A percentile compares a stretch with the other conserved stretches of the same genome.
Evolutionary conservation across 2,797 vertebrate genomes (phyloP).

Genomic region (Apogon talboti): DNA sequence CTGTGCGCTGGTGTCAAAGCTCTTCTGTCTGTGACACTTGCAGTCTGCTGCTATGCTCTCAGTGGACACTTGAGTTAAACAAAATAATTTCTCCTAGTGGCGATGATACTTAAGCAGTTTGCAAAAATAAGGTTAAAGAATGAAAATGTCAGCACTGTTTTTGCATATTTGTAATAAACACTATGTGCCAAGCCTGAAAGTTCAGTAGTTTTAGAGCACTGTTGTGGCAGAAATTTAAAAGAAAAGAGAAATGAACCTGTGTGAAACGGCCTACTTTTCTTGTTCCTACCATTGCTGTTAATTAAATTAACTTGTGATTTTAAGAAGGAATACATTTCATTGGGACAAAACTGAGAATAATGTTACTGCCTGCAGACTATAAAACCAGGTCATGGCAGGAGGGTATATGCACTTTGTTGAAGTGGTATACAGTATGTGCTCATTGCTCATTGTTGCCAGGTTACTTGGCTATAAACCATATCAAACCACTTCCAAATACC

Average conservation of each 20-base stretch:
- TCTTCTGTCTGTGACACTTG: conserved; percentile 29
- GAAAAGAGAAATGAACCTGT: background rate
- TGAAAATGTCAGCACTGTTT: conserved; percentile 27
- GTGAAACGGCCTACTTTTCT: background rate
- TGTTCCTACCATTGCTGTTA: background rate
- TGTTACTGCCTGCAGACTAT: conserved; percentile 3
- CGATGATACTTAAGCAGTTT: conserved; percentile 24
- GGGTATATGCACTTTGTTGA: conserved; percentile 37
- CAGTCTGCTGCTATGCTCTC: background rate
- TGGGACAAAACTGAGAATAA: conserved; percentile 18
- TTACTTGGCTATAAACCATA: conserved; percentile 38
- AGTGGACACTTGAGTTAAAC: conserved; percentile 26
- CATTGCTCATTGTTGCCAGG: conserved; percentile 53
- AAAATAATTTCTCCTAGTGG: conserved; percentile 27
- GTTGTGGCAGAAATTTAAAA: background rate
- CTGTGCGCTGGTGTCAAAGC: conserved; percentile 25
- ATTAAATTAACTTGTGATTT: conserved; percentile 7
- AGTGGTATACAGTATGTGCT: conserved; percentile 33
- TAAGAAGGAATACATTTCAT: conserved; percentile 8
- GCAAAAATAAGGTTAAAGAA: conserved; percentile 20
- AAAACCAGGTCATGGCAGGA: conserved; percentile 28
- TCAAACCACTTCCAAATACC: conserved; percentile 1
- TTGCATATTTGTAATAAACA: background rate
- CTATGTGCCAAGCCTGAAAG: conserved; percentile 23
- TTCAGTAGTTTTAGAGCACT: background rate